phyloP scores from a whole-genome alignment of 2,797 vertebrate species.

The Pristis pectinata region DNA sequence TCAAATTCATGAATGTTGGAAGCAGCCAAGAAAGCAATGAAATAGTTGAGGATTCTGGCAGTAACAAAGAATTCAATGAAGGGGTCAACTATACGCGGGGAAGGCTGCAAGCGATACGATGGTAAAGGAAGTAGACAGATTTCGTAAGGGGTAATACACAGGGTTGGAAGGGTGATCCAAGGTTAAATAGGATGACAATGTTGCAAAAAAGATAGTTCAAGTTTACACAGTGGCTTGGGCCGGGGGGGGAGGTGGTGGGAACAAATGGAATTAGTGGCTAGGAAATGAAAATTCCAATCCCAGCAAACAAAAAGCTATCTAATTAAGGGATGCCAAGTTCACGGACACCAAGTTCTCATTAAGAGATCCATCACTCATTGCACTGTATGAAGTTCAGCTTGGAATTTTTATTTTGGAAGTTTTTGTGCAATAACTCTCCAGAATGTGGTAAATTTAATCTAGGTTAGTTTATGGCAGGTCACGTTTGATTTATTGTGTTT shows the following conservation, averaged over 20 bases:
- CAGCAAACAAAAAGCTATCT: neutral
- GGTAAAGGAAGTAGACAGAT: neutral
- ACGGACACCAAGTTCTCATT: neutral
- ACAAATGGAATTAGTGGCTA: neutral
- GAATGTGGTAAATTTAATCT: neutral
- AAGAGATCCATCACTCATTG: neutral
- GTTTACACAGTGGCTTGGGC: neutral
- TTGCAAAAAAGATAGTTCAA: neutral
- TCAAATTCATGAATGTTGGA: neutral
- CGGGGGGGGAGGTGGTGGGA: too few species aligned
- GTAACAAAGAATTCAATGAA: neutral
- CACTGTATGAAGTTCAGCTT: neutral
- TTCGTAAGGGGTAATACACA: neutral
- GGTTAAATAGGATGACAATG: neutral
- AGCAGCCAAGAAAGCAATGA: neutral
- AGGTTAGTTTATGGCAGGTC: neutral
- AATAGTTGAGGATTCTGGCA: neutral
- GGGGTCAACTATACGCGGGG: neutral
- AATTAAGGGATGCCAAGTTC: neutral
- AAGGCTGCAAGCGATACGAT: neutral
- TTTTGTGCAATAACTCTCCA: neutral
- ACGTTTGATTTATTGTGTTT: neutral
- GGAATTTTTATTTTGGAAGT: constrained; percentile 19
- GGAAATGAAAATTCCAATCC: neutral
- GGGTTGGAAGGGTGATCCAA: neutral